phyloP scores from a whole-genome alignment of 2,888 invertebrate genomes.

The Axea sp. region DNA sequence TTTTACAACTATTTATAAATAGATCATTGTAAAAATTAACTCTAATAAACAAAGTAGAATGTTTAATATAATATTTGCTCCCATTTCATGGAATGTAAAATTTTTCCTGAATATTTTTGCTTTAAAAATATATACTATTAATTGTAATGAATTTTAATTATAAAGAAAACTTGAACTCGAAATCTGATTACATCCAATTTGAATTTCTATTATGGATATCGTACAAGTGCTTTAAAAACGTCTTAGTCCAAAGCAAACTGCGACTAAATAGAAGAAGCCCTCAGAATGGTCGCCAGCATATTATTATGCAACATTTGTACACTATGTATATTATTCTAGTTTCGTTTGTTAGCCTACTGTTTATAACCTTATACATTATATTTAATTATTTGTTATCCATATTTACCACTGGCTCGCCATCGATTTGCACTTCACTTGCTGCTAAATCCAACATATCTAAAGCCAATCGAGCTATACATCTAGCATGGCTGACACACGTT shows the following conservation, averaged over 20 bases:
- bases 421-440: slow-evolving; percentile 89
- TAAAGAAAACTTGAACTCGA: slow-evolving; percentile 2
- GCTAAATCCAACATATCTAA: slow-evolving; percentile 97
- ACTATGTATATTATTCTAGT: no score
- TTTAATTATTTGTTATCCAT: neutral
- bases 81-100: no score
- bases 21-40: no score
- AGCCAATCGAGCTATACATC: slow-evolving; percentile 93
- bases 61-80: no score
- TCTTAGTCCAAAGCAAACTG: slow-evolving; percentile 7
- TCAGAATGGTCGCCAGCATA: neutral
- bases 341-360: no score
- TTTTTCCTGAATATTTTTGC: no score
- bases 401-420: slow-evolving; percentile 91
- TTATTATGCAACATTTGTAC: slow-evolving; percentile 4
- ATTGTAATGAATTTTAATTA: neutral
- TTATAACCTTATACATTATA: no score
- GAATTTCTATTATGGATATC: slow-evolving; percentile 12
- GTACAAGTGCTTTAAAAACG: slow-evolving; percentile 10
- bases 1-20: no score
- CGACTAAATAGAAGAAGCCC: slow-evolving; percentile 8
- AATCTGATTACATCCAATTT: slow-evolving; percentile 12
- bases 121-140: no score
- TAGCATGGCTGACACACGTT: slow-evolving; percentile 92
- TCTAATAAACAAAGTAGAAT: no score